Conservation (phyloP, 35 echinoderm and acorn worm genomes). For the Amphiura filiformis region DNA sequence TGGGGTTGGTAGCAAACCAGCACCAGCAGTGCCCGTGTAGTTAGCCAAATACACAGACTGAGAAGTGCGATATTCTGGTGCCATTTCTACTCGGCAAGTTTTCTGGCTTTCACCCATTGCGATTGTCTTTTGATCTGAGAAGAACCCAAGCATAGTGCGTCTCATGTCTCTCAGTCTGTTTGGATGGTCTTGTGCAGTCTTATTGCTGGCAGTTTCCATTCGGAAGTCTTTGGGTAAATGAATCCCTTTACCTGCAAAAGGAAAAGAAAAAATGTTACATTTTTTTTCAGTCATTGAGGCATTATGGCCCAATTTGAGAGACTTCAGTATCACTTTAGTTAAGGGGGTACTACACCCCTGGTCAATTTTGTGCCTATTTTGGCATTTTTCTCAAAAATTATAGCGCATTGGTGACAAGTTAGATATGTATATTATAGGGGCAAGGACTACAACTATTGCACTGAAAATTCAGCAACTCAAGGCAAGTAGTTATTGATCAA, state of each 20-base stretch:
- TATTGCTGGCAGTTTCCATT: background rate
- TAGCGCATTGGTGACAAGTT: no score
- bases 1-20: background rate
- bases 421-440: no score
- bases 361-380: no score
- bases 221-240: background rate
- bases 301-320: background rate
- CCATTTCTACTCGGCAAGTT: background rate
- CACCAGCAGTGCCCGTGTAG: background rate
- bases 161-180: background rate
- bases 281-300: background rate
- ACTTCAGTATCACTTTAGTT: background rate
- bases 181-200: background rate
- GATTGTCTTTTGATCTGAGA: background rate
- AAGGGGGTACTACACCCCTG: no score
- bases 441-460: no score
- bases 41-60: background rate
- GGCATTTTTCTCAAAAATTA: no score
- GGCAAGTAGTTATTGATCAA: no score
- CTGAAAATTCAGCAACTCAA: no score
- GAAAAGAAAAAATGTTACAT: background rate
- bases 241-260: conserved; percentile 25
- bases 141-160: background rate
- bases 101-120: background rate
- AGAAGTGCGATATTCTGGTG: background rate